These are phyloP conservation scores for Ophioderma brevispina DNA, from an alignment of 35 echinoderm and acorn worm genomes.

Conservation along the genomic window DNA sequence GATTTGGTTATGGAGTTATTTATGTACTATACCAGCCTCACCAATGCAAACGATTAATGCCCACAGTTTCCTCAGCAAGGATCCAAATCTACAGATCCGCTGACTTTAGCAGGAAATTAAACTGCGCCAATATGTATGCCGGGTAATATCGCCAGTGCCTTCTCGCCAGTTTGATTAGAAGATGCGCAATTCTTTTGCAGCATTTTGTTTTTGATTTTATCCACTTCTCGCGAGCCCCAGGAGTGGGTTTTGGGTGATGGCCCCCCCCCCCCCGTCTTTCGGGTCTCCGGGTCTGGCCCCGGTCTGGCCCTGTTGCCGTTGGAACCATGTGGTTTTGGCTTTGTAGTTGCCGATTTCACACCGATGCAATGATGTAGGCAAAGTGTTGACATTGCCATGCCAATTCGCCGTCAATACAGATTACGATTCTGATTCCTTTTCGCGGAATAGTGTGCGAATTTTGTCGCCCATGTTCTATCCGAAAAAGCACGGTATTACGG, in stretches of 20 bases:
- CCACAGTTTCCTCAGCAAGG: background rate
- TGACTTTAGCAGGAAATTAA: background rate
- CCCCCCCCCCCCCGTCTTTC: too few relatives aligned
- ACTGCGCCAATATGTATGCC: background rate
- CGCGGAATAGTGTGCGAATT: background rate
- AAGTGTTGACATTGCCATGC: background rate
- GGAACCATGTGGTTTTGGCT: background rate
- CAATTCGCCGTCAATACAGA: background rate
- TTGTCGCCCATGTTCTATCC: background rate
- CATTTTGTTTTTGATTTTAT: background rate
- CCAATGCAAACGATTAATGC: background rate
- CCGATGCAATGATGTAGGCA: background rate
- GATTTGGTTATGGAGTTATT: too few relatives aligned
- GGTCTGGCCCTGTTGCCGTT: background rate
- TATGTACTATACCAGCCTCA: background rate
- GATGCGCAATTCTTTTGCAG: background rate
- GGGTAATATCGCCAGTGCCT: background rate
- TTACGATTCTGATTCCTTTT: background rate
- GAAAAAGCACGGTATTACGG: background rate
- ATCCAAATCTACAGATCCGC: background rate
- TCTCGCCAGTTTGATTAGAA: background rate
- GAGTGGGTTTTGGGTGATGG: background rate
- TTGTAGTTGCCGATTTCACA: background rate
- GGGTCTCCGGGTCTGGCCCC: background rate
- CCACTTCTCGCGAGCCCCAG: background rate